These are phyloP conservation scores for Phrynosoma platyrhinos DNA, from an alignment of 2,113 vertebrate genomes.

Conservation along the genomic window DNA sequence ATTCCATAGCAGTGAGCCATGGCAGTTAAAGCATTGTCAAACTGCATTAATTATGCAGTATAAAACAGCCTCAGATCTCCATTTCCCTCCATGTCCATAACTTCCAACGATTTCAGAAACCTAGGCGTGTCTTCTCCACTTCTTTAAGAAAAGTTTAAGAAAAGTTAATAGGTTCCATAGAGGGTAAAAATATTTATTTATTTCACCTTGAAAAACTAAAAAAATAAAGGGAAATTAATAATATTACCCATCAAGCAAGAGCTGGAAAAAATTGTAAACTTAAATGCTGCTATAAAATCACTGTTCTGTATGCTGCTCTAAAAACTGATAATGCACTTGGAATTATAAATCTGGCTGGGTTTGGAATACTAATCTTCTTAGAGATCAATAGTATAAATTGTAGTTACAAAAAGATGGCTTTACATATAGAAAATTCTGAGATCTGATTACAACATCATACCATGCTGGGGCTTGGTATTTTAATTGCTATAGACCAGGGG, in stretches of 20 bases:
- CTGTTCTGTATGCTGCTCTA: fast-evolving
- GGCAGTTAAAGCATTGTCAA: too few species aligned
- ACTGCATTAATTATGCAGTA: too few species aligned
- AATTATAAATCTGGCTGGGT: slow-evolving; percentile 10
- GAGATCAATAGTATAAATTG: not conserved
- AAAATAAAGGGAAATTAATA: not conserved
- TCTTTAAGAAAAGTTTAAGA: too few species aligned
- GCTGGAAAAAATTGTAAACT: not conserved
- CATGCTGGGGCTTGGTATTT: not conserved
- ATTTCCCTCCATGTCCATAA: too few species aligned
- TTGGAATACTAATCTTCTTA: not conserved
- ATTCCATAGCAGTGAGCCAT: too few species aligned
- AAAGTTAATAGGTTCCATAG: too few species aligned
- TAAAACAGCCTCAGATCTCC: too few species aligned
- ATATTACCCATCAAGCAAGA: fast-evolving
- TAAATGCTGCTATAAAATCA: not conserved
- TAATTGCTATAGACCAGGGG: too few species aligned
- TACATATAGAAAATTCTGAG: not conserved
- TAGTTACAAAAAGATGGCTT: not conserved
- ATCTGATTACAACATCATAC: not conserved
- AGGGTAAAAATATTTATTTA: too few species aligned
- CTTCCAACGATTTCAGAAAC: too few species aligned
- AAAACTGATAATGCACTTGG: not conserved
- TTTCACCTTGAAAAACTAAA: not conserved
- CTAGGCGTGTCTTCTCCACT: too few species aligned